Evolutionary conservation across 2,888 invertebrate genomes (phyloP), one percentile per base, ranked within the genome.

Genomic region (Trichogramma evanescens): DNA sequence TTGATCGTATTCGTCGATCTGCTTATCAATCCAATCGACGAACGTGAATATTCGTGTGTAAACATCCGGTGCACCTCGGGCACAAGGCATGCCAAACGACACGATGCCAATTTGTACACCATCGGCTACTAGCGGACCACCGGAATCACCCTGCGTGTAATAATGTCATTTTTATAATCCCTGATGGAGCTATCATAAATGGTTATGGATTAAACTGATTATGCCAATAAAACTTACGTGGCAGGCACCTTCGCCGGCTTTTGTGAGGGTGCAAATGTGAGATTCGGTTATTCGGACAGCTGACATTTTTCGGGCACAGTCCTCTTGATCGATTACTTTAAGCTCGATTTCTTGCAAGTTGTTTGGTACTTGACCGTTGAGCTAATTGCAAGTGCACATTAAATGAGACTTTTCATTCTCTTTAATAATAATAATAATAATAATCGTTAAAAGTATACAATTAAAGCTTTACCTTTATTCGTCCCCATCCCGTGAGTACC

Each of bases 181-280:
- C 5, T 48, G 10, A 48, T 10, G 43, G 26, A 9, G n/a, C 4
- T 7, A 40, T 48, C 42, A 42, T 41, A 13, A 48, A n/a, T 9
- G 10, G 6, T 8, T 2, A 10, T 13, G 5, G 26, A 10, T 48
- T n/a, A 7, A 13, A 48, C 5, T 6, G 8, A 10, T 46, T 5
- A 46, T 26, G 26, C 5, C 46, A 46, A 10, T 48, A 41, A 52
- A 50, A 74, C 83, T 81, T 70, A 84, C 85, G 67, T 84, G 82
- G 67, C 85, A 85, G 65, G 85, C 84, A 1, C 86, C 85, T 76
- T 85, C 82, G 1, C 85, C 85, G 50, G 71, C 69, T 46, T 58
- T 62, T n/a, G 63, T 65, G n/a, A 65, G 54, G 39, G 65, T 65
- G 54, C 65, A 65, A 43, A 63, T 56, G 41, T 63, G 56, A n/a